Evolutionary conservation across 2,888 invertebrate species (phyloP).

Genomic region (Lobophora halterata): DNA sequence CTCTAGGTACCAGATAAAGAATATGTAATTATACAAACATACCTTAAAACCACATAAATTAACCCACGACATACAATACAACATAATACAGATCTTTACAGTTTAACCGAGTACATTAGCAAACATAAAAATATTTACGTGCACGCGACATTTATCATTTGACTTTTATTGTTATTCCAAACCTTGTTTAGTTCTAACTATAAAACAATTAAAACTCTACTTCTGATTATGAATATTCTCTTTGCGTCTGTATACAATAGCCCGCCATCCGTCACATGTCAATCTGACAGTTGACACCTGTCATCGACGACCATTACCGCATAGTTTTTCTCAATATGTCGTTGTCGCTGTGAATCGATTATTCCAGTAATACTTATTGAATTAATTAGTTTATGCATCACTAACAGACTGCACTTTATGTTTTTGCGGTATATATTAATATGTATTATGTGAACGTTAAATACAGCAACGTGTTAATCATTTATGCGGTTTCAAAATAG

Average conservation of each 20-base stretch:
- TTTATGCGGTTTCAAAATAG: constrained; percentile 13
- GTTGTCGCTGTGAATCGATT: constrained; percentile 13
- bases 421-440: constrained; percentile 28
- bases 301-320: constrained; percentile 21
- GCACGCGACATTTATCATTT: constrained; percentile 1
- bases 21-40: constrained; percentile 5
- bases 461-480: constrained; percentile 19
- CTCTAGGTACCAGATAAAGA: constrained; percentile 5
- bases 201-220: background rate
- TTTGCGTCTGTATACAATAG: constrained; percentile 13
- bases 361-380: constrained; percentile 21
- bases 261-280: constrained; percentile 24
- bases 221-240: too few species aligned
- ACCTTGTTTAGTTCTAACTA: background rate
- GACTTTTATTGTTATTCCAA: constrained; percentile 3
- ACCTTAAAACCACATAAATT: constrained; percentile 17
- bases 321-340: constrained; percentile 22
- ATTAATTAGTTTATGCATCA: constrained; percentile 28
- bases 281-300: constrained; percentile 31
- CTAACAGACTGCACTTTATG: constrained; percentile 22
- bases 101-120: background rate
- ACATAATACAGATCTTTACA: constrained; percentile 9
- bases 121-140: constrained; percentile 4
- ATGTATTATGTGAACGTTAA: constrained; percentile 26
- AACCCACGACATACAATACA: constrained; percentile 12